A percentile compares a stretch with the other conserved stretches of the same genome.
Conservation (phyloP, 2,888 invertebrate species). For the Scaptomyza caliginosa region DNA sequence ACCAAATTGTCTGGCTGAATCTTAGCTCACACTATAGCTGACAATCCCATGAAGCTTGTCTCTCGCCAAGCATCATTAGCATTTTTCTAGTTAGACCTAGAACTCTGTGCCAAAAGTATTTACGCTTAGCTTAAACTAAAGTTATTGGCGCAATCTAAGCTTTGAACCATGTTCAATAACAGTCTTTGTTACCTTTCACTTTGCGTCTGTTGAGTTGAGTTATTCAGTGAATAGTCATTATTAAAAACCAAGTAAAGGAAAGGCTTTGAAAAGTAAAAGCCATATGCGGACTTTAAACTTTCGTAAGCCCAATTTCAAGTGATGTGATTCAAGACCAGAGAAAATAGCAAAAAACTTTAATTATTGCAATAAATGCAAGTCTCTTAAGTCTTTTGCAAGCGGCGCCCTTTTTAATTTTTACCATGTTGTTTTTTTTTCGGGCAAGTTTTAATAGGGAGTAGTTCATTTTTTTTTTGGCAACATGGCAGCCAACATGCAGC, state of each 20-base stretch:
- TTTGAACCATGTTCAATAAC: too few relatives aligned
- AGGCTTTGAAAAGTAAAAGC: conserved; percentile 15
- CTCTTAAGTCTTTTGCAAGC: conserved; percentile 8
- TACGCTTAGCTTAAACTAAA: background rate
- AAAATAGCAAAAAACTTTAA: conserved; percentile 53
- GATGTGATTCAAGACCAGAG: conserved; percentile 51
- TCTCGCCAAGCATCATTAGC: conserved; percentile 61
- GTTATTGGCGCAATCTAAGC: background rate
- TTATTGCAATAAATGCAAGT: conserved; percentile 62
- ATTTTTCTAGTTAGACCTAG: conserved; percentile 16
- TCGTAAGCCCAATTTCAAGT: conserved; percentile 35
- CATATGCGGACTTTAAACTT: conserved; percentile 17
- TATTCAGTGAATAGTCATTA: background rate
- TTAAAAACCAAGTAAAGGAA: conserved; percentile 4
- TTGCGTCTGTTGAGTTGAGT: background rate
- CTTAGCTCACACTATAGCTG: conserved; percentile 15
- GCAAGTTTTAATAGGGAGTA: background rate
- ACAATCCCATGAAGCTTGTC: conserved; percentile 3
- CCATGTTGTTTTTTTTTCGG: conserved; percentile 5
- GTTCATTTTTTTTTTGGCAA: conserved; percentile 40
- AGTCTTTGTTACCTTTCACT: too few relatives aligned
- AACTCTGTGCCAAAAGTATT: conserved; percentile 3
- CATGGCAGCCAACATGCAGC: conserved; percentile 43
- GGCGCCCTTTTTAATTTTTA: conserved; percentile 29
- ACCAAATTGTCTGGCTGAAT: conserved; percentile 72